Base-by-base conservation (phyloP, 2,113 vertebrate genomes). In the Todiramphus chloris region DNA sequence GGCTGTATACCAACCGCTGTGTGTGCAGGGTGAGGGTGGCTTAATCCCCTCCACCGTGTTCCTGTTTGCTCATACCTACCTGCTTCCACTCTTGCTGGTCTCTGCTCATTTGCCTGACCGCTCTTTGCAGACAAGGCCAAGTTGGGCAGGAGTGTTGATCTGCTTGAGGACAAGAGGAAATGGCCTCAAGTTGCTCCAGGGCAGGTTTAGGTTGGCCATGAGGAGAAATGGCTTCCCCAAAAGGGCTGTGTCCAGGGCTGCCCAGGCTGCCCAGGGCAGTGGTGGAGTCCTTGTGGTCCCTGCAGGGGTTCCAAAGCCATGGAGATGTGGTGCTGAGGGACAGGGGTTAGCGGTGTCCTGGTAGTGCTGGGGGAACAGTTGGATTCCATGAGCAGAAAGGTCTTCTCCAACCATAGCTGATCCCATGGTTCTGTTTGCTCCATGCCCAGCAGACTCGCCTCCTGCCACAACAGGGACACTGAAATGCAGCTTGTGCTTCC, bases 1-100 rank as follows among this genome's bases (percentile, higher is more conserved):
- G 10, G 16, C 21, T 81, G 21, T 50, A 24, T 10, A 50, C 24
- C 16, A 56, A 13, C 17, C 1, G 1, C 33, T 33, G 19, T 1
- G 44, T 1, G 2, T 1, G 1, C 16, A 10, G 43, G 16, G 46
- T 13, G 39, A 33, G 27, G 33, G 21, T 50, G 48, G 21, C 48
- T 50, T 50, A 50, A 50, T 21, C 48, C 48, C 48, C 48, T 46
- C 48, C 11, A 50, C 48, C 23, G 10, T 23, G 48, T 50, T 50
- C 19, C 11, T 50, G 23, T 50, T 28, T 11, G 0, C n/a, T 39
- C 13, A 0, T 14, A 2, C 28, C 51, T 25, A 39, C 9, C 33
- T 0, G 0, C 51, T 17, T 15, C 13, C 39, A 12, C 39, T 12
- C 14, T 44, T 9, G 4, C 11, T 0, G 5, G 9, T 8, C 46